Percentiles rank a stretch among this genome's conserved stretches.
Evolutionary conservation across 2,797 vertebrate species (phyloP).

Genomic region (Pteronotus mesoamericanus): DNA sequence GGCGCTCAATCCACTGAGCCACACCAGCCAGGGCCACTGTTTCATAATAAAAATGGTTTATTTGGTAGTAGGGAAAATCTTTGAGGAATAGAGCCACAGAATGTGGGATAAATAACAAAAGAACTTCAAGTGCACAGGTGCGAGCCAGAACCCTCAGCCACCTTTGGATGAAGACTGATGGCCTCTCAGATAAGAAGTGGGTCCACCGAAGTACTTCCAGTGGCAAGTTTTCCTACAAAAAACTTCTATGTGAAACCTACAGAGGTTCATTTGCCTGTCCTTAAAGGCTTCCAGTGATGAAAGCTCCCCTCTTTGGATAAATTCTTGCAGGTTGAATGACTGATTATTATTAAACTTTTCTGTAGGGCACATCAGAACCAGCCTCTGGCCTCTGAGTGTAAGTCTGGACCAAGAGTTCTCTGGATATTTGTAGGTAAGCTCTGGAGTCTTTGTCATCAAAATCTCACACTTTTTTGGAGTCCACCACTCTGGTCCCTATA

Average conservation of each 20-base stretch:
- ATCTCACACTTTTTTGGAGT: conserved; percentile 11
- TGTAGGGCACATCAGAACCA: not conserved
- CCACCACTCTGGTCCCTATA: not conserved
- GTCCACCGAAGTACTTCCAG: rapidly evolving
- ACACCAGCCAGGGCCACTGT: no score
- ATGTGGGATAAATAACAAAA: not conserved
- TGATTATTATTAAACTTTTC: not conserved
- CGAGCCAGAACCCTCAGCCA: not conserved
- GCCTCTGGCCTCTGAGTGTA: not conserved
- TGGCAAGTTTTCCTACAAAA: not conserved
- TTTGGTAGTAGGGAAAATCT: not conserved
- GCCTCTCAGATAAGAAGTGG: not conserved
- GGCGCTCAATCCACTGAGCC: no score
- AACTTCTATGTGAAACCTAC: not conserved
- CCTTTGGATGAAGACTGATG: not conserved
- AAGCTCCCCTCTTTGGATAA: not conserved
- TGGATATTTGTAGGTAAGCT: not conserved
- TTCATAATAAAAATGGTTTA: not conserved
- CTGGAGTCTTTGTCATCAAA: not conserved
- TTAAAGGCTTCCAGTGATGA: not conserved
- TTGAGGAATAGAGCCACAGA: not conserved
- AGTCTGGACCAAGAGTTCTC: not conserved
- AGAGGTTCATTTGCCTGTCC: not conserved
- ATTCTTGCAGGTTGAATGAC: not conserved
- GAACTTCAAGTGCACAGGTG: not conserved